Percentiles rank a stretch among this genome's conserved stretches.
Evolutionary conservation across 2,113 vertebrate genomes (phyloP).

Genomic region (Buteo buteo): DNA sequence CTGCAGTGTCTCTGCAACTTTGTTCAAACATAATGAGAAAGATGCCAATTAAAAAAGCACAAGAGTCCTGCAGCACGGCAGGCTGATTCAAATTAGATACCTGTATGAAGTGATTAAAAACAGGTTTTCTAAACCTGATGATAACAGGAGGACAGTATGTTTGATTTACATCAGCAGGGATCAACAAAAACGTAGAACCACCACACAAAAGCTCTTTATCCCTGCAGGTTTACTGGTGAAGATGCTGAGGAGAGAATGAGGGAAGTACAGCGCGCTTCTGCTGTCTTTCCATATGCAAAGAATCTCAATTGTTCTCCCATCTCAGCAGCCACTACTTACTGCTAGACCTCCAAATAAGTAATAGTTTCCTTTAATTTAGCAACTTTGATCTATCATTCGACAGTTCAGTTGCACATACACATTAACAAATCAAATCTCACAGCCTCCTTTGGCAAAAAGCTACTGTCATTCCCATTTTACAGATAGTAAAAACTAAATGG

Average conservation of each 20-base stretch:
- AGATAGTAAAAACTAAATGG: background rate
- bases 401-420: background rate
- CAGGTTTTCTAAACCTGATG: conserved; percentile 43
- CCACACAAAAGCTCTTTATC: conserved; percentile 10
- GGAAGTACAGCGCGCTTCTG: background rate
- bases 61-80: conserved; percentile 55
- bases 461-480: background rate
- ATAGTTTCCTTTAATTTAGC: background rate
- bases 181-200: conserved; percentile 27
- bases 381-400: background rate
- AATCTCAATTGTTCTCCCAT: conserved; percentile 21
- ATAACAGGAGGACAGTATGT: conserved; percentile 47
- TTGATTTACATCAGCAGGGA: conserved; percentile 61
- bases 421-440: background rate
- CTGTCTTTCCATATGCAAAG: conserved; percentile 8
- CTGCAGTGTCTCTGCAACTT: conserved; percentile 59
- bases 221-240: conserved; percentile 26
- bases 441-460: background rate
- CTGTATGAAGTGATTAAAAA: conserved; percentile 62
- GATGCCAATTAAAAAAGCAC: conserved; percentile 63
- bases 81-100: conserved; percentile 65
- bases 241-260: conserved; percentile 2
- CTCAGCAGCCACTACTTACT: conserved; percentile 22
- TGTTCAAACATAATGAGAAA: conserved; percentile 65
- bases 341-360: conserved; percentile 29